Conservation (phyloP, 2,888 invertebrate species). For the Barypeithes pellucidus region DNA sequence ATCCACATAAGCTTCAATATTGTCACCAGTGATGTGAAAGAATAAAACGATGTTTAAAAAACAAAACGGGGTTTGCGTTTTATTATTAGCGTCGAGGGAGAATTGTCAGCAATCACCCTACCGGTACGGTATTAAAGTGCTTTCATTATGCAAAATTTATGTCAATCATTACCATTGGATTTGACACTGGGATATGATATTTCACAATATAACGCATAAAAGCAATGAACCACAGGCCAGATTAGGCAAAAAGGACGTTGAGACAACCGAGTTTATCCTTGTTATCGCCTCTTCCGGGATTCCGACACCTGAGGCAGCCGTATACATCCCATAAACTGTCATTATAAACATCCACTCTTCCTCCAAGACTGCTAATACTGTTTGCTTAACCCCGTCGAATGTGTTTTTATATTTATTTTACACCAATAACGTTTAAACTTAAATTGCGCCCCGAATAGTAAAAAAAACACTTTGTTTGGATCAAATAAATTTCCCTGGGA, state of each 20-base stretch:
- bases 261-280: slow-evolving; percentile 69
- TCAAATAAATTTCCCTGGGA: not conserved
- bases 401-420: slow-evolving; percentile 55
- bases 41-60: slow-evolving; percentile 49
- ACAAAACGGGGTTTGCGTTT: slow-evolving; percentile 60
- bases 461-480: not conserved
- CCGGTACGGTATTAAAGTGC: slow-evolving; percentile 65
- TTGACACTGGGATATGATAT: slow-evolving; percentile 71
- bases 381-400: slow-evolving; percentile 52
- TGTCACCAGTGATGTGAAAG: slow-evolving; percentile 50
- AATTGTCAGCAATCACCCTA: slow-evolving; percentile 59
- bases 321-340: slow-evolving; percentile 63
- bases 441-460: not conserved
- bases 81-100: slow-evolving; percentile 61
- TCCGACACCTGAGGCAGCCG: slow-evolving; percentile 69
- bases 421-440: slow-evolving; percentile 47
- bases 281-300: slow-evolving; percentile 70
- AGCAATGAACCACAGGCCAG: slow-evolving; percentile 68
- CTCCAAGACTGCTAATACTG: slow-evolving; percentile 55
- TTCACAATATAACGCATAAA: slow-evolving; percentile 67
- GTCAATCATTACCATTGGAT: slow-evolving; percentile 71
- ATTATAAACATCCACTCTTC: slow-evolving; percentile 61
- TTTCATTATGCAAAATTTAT: slow-evolving; percentile 71
- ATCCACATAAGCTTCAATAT: slow-evolving; percentile 48
- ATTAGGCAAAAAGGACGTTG: slow-evolving; percentile 65